Evolutionary conservation across 2,888 invertebrate species (phyloP).

Genomic region (Caenorhabditis wallacei): DNA sequence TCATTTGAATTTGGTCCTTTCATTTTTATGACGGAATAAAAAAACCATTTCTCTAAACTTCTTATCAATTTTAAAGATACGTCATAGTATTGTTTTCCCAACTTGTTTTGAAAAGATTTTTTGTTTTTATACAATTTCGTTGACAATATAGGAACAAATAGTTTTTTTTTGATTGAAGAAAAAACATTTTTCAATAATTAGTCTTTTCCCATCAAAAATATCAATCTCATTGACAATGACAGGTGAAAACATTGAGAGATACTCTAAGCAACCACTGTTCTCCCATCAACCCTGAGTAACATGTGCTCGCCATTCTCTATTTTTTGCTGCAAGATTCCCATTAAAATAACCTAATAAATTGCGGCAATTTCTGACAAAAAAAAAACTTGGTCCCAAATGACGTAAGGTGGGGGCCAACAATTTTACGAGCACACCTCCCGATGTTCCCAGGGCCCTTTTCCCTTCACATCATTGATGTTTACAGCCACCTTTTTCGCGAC

Average conservation of each 20-base stretch:
- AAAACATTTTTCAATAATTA: no score
- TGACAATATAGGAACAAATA: neutral
- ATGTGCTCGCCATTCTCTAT: no score
- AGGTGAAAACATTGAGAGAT: no score
- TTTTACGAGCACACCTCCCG: conserved; percentile 46
- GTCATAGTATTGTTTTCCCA: neutral
- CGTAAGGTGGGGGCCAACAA: conserved; percentile 24
- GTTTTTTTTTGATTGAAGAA: neutral
- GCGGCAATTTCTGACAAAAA: neutral
- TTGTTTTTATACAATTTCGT: neutral
- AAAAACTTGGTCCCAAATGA: neutral
- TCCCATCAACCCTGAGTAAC: neutral
- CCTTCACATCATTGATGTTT: conserved; percentile 48
- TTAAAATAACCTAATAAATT: no score
- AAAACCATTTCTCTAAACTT: neutral
- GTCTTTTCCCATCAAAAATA: no score
- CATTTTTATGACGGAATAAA: neutral
- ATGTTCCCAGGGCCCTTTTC: conserved; percentile 41
- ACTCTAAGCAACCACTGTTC: no score
- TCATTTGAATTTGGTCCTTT: neutral
- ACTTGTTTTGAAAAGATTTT: neutral
- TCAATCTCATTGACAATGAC: no score
- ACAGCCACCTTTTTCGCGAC: conserved; percentile 34
- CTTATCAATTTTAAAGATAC: neutral
- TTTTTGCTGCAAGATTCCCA: no score